Conservation (phyloP, 2,797 vertebrate genomes). For the Syndactyla subalaris region DNA sequence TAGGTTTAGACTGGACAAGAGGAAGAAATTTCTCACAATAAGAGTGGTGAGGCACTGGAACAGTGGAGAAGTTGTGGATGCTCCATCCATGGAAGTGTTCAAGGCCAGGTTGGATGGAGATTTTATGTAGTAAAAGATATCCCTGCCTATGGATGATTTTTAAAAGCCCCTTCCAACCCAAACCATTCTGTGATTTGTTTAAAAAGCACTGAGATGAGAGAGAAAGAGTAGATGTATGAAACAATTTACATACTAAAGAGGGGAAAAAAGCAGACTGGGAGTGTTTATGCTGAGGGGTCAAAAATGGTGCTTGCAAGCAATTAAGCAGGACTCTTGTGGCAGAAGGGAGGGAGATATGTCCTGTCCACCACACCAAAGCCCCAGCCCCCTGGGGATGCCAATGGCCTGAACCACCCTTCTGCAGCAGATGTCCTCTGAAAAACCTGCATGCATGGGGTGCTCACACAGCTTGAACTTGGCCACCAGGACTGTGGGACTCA, state of each 20-base stretch:
- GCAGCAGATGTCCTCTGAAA: background rate
- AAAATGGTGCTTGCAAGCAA: background rate
- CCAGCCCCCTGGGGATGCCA: background rate
- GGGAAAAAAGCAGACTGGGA: accelerated
- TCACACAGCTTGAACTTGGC: background rate
- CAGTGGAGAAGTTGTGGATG: background rate
- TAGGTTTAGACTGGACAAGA: background rate
- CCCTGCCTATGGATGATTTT: background rate
- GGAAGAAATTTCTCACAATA: background rate
- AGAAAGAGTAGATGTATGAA: background rate
- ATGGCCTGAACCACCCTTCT: background rate
- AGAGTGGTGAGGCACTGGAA: background rate
- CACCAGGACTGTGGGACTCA: background rate
- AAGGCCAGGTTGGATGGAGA: background rate
- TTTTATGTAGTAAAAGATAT: background rate
- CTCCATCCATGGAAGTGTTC: accelerated
- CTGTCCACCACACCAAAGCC: background rate
- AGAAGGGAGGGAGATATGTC: background rate
- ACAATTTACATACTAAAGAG: background rate
- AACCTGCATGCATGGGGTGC: accelerated
- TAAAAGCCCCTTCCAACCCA: background rate
- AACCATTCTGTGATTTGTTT: background rate
- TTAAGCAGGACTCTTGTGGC: background rate
- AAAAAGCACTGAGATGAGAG: background rate
- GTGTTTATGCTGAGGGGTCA: background rate